Evolutionary conservation across 2,888 invertebrate species (phyloP).

Genomic region (Drosophila robusta): DNA sequence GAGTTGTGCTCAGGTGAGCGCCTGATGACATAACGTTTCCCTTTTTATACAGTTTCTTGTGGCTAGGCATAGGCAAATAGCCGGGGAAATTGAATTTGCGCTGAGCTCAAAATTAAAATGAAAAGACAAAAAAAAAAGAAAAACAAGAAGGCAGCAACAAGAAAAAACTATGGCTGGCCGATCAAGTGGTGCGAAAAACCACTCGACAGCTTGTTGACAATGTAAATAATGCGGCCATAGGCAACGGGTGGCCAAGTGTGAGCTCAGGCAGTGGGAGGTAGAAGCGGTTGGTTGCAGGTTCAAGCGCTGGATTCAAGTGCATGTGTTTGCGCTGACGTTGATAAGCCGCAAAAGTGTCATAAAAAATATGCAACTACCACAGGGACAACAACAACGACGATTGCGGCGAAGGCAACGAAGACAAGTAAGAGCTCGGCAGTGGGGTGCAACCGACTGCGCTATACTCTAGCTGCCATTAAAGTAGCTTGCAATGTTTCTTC

Average conservation of each 20-base stretch:
- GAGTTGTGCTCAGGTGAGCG: conserved; percentile 18
- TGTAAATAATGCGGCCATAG: conserved; percentile 66
- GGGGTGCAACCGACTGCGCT: not conserved
- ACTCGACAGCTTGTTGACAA: conserved; percentile 76
- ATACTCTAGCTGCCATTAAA: not conserved
- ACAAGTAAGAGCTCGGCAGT: not conserved
- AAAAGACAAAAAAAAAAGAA: conserved; percentile 9
- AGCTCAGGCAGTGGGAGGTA: not conserved
- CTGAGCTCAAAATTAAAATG: conserved; percentile 40
- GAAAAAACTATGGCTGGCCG: conserved; percentile 35
- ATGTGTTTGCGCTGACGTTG: conserved; percentile 76
- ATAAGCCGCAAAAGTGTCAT: conserved; percentile 80
- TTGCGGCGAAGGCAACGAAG: conserved; percentile 5
- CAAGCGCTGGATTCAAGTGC: conserved; percentile 32
- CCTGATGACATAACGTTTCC: conserved; percentile 49
- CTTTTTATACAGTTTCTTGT: conserved; percentile 5
- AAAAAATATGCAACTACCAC: conserved; percentile 74
- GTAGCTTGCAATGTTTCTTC: too few species aligned
- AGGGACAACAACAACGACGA: conserved; percentile 13
- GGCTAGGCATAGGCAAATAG: conserved; percentile 44
- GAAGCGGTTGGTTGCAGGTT: not conserved
- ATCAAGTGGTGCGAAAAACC: conserved; percentile 54
- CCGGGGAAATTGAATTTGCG: conserved; percentile 63
- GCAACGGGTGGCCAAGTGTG: conserved; percentile 1
- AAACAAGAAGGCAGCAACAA: conserved; percentile 5